Base-by-base conservation (phyloP, 2,888 invertebrate genomes). In the Diadromus collaris region DNA sequence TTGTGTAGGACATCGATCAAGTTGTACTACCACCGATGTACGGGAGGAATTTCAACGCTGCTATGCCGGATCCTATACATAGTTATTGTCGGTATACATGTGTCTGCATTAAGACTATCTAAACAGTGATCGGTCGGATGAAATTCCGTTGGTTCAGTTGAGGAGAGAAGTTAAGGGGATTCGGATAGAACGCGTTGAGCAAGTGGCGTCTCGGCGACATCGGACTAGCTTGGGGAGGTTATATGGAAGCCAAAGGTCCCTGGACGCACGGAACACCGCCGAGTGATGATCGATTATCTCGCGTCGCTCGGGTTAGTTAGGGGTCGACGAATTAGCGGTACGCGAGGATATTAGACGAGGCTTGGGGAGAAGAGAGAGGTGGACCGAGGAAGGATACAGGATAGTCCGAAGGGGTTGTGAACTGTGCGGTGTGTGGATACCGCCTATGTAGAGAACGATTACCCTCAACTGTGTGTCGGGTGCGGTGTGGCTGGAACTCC, bases 241-340 rank as follows among this genome's bases (percentile, higher is more conserved):
- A 13, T 38, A 38, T 38, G 38, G 38, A 77, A 77, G 73, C 77
- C 76, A 80, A 77, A 67, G 80, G 74, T 80, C 70, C 65, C 70
- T n/a, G 54, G 76, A 67, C 67, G 61, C 63, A 48, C 29, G 71
- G 61, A 38, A 24, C 74, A 44, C 41, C 58, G 51, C 32, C 58
- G 70, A 67, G 56, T 73, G 80, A 79, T 81, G 79, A 81, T 81
- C 81, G 81, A 81, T 81, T 81, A 81, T 79, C 79, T 76, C 75
- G 71, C 74, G 74, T 77, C 77, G 77, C 76, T 76, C 75, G 77
- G 38, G 77, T 81, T 80, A 77, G 80, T 80, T 80, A 74, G 79
- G 77, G 85, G 83, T 80, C 85, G 83, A 85, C 86, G 88, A 89
- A 89, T 89, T 89, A 88, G 88, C 86, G 86, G 83, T 85, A 87